phyloP scores from a whole-genome alignment of 2,797 vertebrate genomes.

The Falco concolor region DNA sequence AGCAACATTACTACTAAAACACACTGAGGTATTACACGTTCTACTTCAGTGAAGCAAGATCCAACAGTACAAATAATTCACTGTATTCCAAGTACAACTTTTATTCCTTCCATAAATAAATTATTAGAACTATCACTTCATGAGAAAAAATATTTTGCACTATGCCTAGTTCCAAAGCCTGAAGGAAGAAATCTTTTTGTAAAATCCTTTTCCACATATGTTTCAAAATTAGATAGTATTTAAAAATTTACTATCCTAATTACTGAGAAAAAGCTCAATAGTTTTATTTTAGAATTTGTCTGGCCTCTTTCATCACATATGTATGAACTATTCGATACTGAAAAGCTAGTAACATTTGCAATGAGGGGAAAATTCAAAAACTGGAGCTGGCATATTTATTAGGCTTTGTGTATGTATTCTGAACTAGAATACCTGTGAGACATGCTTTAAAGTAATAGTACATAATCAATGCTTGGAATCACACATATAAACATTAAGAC shows the following conservation, averaged over 20 bases:
- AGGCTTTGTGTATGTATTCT: neutral
- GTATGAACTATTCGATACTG: neutral
- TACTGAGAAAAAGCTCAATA: neutral
- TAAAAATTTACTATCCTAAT: conserved; percentile 32
- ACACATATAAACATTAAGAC: neutral
- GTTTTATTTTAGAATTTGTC: neutral
- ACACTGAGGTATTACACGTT: neutral
- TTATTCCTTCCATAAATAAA: conserved; percentile 19
- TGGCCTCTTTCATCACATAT: neutral
- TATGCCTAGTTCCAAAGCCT: neutral
- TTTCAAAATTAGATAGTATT: conserved; percentile 40
- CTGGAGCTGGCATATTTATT: neutral
- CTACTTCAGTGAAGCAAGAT: neutral
- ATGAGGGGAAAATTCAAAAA: neutral
- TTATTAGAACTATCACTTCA: conserved; percentile 7
- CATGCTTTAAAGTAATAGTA: neutral
- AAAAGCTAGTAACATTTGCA: neutral
- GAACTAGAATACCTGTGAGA: neutral
- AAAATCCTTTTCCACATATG: neutral
- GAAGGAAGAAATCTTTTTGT: conserved; percentile 10
- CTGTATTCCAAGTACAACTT: neutral
- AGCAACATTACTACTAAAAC: neutral
- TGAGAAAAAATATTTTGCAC: conserved; percentile 3
- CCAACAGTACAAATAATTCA: neutral
- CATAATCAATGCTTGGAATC: neutral